A percentile compares a stretch with the other conserved stretches of the same genome.
Evolutionary conservation across 2,113 vertebrate species (phyloP).

Genomic region (Mustelus asterias): DNA sequence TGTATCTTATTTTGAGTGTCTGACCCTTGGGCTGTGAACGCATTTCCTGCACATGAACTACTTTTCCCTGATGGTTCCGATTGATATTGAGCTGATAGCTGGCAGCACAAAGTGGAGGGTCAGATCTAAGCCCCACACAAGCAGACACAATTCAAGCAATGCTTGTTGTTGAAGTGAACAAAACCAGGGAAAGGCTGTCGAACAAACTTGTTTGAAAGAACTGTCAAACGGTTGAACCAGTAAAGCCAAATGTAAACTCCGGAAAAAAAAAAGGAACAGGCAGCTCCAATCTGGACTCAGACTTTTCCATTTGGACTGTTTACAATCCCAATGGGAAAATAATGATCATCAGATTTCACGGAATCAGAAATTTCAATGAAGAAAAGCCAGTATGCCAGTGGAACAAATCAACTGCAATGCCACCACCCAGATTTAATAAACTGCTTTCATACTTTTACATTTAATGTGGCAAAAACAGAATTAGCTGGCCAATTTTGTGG

Average conservation of each 20-base stretch:
- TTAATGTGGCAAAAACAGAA: background rate
- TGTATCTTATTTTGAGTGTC: background rate
- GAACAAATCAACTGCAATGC: background rate
- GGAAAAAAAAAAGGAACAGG: background rate
- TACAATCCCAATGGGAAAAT: conserved; percentile 27
- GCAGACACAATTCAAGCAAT: background rate
- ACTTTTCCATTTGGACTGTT: conserved; percentile 22
- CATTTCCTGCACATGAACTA: background rate
- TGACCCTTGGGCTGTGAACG: background rate
- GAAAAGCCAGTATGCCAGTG: background rate
- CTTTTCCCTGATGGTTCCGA: background rate
- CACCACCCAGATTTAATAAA: background rate
- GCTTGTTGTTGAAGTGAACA: background rate
- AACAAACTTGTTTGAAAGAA: background rate
- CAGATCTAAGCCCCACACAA: background rate
- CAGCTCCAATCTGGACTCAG: background rate
- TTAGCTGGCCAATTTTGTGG: background rate
- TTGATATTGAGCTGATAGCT: background rate
- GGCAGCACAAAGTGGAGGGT: background rate
- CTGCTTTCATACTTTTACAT: background rate
- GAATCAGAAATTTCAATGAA: conserved; percentile 5
- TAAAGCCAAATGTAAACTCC: background rate
- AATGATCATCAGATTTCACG: background rate
- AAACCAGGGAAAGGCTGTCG: background rate
- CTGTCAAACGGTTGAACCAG: background rate